Evolutionary conservation across 2,113 vertebrate species (phyloP), one percentile per base, ranked within the genome.

Genomic region (Nansenia antarctica): DNA sequence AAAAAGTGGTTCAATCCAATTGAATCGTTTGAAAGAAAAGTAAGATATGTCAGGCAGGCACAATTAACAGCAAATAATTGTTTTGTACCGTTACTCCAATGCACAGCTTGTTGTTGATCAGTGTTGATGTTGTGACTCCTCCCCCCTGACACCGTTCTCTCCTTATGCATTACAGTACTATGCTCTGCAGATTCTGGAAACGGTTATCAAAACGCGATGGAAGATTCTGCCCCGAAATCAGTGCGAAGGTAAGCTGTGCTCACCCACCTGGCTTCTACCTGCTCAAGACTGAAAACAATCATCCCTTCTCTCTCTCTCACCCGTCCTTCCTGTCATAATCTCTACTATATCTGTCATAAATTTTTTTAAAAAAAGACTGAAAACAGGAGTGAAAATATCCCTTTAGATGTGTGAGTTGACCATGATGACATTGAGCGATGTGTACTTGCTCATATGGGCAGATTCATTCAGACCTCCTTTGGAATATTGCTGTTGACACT

Each of bases 181-280:
- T 93, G 97, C 97, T 82, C 96, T 99, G 87, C 98, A 99, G 91
- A 99, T 99, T 92, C 94, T 99, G 94, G 98, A 99, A 95, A 99
- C 96, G 53, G 98, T 99, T 93, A 99, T 99, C 92, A 99, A 99
- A 96, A 98, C 97, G 88, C 95, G 98, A 92, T 99, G 97, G 97
- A 99, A 99, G 94, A 99, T 99, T 86, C 95, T 99, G 67, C 98
- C 98, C 64, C 93, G 98, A 91, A 97, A 96, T 93, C 98, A 99
- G 52, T 99, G 97, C 84, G 97, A 99, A 98, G 98, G 98, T 98
- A 97, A 86, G 87, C 35, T 57, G 12, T 5, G 29, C 15, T 53
- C 20, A n/a, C 12, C 18, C 47, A 8, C 14, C 3, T n/a, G n/a
- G n/a, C n/a, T n/a, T n/a, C n/a, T n/a, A n/a, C n/a, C n/a, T n/a